phyloP scores from a whole-genome alignment of 2,797 vertebrate genomes.

The Macroramphosus scolopax region DNA sequence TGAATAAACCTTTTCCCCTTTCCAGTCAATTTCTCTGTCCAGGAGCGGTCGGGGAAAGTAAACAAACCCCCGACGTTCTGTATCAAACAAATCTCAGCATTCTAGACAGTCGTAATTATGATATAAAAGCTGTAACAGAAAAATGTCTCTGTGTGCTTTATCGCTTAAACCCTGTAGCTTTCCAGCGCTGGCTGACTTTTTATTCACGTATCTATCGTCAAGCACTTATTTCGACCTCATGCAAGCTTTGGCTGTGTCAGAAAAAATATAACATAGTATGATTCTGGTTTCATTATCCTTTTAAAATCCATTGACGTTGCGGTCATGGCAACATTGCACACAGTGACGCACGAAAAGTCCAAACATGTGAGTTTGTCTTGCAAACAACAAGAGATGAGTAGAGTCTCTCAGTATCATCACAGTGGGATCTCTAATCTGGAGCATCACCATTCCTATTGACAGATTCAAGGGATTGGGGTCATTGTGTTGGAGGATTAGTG shows the following conservation, averaged over 20 bases:
- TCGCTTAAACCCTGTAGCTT: too few species aligned
- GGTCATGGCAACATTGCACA: too few species aligned
- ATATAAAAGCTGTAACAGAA: slow-evolving; percentile 15
- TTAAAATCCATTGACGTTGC: too few species aligned
- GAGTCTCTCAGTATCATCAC: slow-evolving; percentile 63
- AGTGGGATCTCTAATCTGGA: slow-evolving; percentile 69
- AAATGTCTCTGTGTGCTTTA: too few species aligned
- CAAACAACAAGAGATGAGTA: slow-evolving; percentile 35
- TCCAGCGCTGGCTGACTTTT: too few species aligned
- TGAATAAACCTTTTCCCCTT: slow-evolving; percentile 31
- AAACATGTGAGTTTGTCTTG: slow-evolving; percentile 20
- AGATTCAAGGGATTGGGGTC: slow-evolving; percentile 81
- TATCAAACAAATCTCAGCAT: slow-evolving; percentile 27
- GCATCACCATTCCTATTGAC: slow-evolving; percentile 76
- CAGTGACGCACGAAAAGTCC: too few species aligned
- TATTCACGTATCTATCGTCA: too few species aligned
- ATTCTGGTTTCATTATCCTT: too few species aligned
- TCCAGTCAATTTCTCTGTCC: slow-evolving; percentile 58
- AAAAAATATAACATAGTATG: too few species aligned
- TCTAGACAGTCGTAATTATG: slow-evolving; percentile 23
- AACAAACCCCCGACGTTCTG: slow-evolving; percentile 50
- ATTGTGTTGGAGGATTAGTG: slow-evolving; percentile 79
- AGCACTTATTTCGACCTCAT: too few species aligned
- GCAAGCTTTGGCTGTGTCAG: too few species aligned
- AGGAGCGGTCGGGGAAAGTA: slow-evolving; percentile 46